phyloP scores from a whole-genome alignment of 2,113 vertebrate genomes.

The Megalops atlanticus region DNA sequence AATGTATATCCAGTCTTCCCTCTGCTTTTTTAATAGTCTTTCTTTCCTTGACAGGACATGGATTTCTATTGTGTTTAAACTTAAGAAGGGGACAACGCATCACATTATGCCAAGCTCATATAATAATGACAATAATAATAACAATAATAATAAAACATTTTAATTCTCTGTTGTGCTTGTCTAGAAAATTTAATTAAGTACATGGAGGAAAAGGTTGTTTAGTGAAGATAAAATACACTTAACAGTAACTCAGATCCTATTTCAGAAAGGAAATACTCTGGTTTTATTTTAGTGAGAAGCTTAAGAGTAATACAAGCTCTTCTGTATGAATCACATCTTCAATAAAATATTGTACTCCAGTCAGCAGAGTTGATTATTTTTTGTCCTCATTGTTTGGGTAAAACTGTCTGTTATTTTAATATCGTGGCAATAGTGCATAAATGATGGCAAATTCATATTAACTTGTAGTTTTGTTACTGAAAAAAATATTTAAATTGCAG shows the following conservation, averaged over 20 bases:
- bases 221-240: neutral
- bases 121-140: neutral
- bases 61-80: conserved; percentile 68
- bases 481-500: neutral
- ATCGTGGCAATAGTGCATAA: neutral
- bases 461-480: neutral
- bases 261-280: neutral
- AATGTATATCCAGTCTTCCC: neutral
- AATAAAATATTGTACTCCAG: neutral
- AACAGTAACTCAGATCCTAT: neutral
- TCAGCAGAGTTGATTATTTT: too few relatives aligned
- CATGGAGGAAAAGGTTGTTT: neutral
- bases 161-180: neutral
- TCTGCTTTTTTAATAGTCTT: conserved; percentile 18
- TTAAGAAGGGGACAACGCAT: neutral
- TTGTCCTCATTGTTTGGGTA: neutral
- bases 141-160: neutral
- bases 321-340: neutral
- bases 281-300: neutral
- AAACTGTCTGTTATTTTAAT: neutral
- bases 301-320: neutral
- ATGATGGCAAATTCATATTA: neutral
- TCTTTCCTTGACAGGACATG: conserved; percentile 49
- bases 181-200: too few relatives aligned
- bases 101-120: neutral